Base-by-base conservation (phyloP, 2,113 vertebrate genomes). In the Malaclemys terrapin region DNA sequence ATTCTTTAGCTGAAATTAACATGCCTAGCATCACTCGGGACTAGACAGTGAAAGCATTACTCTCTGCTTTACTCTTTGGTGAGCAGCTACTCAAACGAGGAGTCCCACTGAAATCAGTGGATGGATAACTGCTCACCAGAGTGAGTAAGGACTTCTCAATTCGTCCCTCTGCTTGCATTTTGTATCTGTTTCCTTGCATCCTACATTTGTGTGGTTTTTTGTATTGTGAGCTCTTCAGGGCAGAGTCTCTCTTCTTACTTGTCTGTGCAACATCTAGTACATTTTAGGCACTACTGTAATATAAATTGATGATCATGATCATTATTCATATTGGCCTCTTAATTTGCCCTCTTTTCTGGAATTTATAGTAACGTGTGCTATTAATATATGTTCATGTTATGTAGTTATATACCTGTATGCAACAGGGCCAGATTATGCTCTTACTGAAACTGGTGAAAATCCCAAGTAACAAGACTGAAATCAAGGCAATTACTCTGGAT, bases 61-160 rank as follows among this genome's bases (percentile, higher is more conserved):
- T 95, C 87, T 89, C 79, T 17, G 2, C 86, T 92, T 87, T 42
- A 5, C 69, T 89, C 95, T 81, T 81, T 83, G 53, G 89, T 84
- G 85, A 83, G 27, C 5, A 59, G 90, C 95, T 92, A 27, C 17
- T 4, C 31, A 35, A 35, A 65, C 50, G 5, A 10, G 65, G 19
- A 38, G 69, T 42, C 38, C 59, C 13, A 65, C 31, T 65, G 62
- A 92, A 50, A 65, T 79, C n/a, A 54, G 87, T 38, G 54, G 53
- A 88, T 92, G 59, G 78, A 50, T 87, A 80, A 89, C 49, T 82
- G 78, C 62, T 94, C 11, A 6, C 83, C 80, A 82, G 14, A 22
- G 84, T 31, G 4, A 90, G 83, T 57, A 5, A 83, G 31, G 59
- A 76, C 78, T 9, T 31, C 50, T 1, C 11, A 10, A 84, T n/a